phyloP scores from a whole-genome alignment of 2,113 vertebrate genomes.

The Prionailurus bengalensis region DNA sequence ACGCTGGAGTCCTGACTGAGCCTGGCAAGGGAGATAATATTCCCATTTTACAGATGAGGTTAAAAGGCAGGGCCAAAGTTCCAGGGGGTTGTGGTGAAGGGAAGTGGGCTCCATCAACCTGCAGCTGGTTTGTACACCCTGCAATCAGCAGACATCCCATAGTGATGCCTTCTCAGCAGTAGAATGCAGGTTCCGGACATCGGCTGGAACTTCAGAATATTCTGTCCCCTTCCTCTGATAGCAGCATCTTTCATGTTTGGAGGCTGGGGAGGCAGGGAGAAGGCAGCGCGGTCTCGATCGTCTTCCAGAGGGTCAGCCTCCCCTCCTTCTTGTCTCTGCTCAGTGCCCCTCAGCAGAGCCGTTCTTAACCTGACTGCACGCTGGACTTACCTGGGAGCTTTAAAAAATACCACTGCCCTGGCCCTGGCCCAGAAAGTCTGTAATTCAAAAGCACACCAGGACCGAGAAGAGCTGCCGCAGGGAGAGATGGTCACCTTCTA shows the following conservation, averaged over 20 bases:
- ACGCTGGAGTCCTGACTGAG: neutral
- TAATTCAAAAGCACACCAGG: neutral
- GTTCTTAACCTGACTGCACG: neutral
- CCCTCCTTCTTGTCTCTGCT: neutral
- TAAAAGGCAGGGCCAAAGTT: neutral
- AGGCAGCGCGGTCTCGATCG: neutral
- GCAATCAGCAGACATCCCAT: fast-evolving
- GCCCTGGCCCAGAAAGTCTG: neutral
- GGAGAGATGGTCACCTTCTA: neutral
- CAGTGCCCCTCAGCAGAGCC: no score
- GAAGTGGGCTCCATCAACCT: neutral
- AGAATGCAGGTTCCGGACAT: fast-evolving
- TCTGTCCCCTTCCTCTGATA: neutral
- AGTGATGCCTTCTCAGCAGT: fast-evolving
- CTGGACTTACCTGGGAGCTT: neutral
- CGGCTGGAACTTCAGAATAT: neutral
- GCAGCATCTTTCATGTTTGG: neutral
- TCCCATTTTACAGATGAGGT: neutral
- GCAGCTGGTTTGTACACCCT: neutral
- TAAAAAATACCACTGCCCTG: neutral
- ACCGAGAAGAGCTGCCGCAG: neutral
- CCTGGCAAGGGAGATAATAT: neutral
- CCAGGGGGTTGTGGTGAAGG: neutral
- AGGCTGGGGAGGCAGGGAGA: neutral
- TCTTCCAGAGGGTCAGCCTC: neutral